Evolutionary conservation across 2,888 invertebrate species (phyloP).

Genomic region (Trissolcus brochymenae): DNA sequence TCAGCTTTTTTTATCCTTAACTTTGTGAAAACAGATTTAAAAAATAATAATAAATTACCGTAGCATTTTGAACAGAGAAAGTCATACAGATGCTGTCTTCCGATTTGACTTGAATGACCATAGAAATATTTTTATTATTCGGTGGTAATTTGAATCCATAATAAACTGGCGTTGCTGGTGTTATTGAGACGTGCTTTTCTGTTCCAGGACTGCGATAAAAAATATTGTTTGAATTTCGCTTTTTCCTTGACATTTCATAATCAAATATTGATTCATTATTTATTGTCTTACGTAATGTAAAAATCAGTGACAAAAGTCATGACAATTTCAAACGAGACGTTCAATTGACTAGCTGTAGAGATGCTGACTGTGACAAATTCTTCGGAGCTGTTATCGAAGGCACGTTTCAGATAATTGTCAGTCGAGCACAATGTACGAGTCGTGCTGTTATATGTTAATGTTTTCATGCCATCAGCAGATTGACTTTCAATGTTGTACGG

Average conservation of each 20-base stretch:
- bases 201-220: conserved; percentile 60
- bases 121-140: conserved; percentile 74
- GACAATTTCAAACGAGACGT: conserved; percentile 80
- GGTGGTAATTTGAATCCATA: conserved; percentile 80
- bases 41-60: conserved; percentile 75
- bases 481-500: conserved; percentile 80
- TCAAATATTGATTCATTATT: not conserved
- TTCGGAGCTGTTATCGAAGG: conserved; percentile 57
- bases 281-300: conserved; percentile 73
- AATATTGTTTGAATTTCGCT: no score
- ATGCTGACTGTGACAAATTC: conserved; percentile 81
- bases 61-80: conserved; percentile 86
- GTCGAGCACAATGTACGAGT: conserved; percentile 81
- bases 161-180: conserved; percentile 81
- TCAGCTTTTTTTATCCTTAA: not conserved
- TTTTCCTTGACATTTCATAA: no score
- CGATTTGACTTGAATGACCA: conserved; percentile 82
- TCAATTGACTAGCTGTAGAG: conserved; percentile 81
- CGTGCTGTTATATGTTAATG: conserved; percentile 65
- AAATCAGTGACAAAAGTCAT: conserved; percentile 81
- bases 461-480: conserved; percentile 48
- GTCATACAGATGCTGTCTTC: conserved; percentile 84
- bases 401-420: conserved; percentile 75
- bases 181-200: conserved; percentile 67
- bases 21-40: not conserved